These are phyloP conservation scores for Coracopsis vasa DNA, from an alignment of 2,113 vertebrate genomes.

Conservation along the genomic window DNA sequence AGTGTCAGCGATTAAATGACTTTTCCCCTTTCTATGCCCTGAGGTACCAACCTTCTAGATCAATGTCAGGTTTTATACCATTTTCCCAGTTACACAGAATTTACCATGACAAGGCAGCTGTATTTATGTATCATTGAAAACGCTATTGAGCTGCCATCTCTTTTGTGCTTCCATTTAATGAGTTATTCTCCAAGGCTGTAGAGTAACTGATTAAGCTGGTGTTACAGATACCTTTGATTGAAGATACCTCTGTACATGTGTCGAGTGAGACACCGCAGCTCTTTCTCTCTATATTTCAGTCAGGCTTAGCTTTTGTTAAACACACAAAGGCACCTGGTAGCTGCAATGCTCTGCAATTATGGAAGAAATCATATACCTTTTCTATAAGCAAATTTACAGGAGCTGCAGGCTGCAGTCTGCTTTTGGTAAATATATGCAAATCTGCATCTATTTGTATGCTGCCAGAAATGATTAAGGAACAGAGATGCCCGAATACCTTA, in stretches of 20 bases:
- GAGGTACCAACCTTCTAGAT: neutral
- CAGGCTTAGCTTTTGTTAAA: neutral
- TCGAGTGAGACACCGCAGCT: neutral
- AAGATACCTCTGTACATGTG: neutral
- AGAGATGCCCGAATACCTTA: neutral
- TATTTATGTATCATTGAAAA: constrained; percentile 12
- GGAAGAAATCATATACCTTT: neutral
- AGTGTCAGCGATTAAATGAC: neutral
- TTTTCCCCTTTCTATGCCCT: neutral
- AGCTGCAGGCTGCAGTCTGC: neutral
- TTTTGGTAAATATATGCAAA: neutral
- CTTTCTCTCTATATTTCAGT: neutral
- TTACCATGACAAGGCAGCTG: neutral
- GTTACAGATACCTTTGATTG: neutral
- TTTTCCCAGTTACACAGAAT: neutral
- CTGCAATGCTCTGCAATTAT: neutral
- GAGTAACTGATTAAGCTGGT: neutral
- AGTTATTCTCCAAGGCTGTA: neutral
- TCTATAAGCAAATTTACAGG: neutral
- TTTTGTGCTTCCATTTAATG: neutral
- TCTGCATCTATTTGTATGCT: neutral
- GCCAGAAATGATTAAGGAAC: neutral
- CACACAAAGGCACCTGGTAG: neutral
- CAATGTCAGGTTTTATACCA: neutral
- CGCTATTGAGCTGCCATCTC: neutral